Percentiles rank a stretch among this genome's conserved stretches.
Evolutionary conservation across 2,113 vertebrate genomes (phyloP).

Genomic region (Malaclemys terrapin): DNA sequence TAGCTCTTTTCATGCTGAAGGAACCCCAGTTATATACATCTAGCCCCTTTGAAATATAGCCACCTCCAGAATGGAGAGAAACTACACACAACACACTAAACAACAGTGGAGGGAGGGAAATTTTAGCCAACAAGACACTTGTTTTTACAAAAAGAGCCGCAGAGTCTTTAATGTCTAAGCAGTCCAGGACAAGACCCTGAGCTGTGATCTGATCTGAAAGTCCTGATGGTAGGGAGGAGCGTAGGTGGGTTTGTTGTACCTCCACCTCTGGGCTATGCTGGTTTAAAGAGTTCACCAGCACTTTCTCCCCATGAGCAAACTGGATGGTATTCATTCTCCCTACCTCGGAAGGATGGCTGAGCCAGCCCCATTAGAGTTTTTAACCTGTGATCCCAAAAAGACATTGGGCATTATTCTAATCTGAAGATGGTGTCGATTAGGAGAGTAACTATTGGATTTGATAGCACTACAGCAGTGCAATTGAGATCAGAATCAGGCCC

Average conservation of each 20-base stretch:
- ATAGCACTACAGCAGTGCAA: background rate
- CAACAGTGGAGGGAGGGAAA: background rate
- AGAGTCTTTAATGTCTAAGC: background rate
- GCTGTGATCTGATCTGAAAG: background rate
- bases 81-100: background rate
- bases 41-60: background rate
- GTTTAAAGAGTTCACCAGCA: background rate
- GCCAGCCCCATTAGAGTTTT: background rate
- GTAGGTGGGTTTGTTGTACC: background rate
- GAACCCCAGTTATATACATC: background rate
- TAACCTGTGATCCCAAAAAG: background rate
- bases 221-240: background rate
- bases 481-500: background rate
- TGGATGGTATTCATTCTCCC: background rate
- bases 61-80: background rate
- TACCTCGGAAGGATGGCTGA: background rate
- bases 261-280: background rate
- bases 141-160: background rate
- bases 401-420: background rate
- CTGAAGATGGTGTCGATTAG: background rate
- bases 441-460: background rate
- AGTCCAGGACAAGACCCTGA: background rate
- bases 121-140: background rate
- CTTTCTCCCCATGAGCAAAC: background rate
- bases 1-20: background rate